Conservation (phyloP, 2,113 vertebrate species). For the Oxyura jamaicensis region DNA sequence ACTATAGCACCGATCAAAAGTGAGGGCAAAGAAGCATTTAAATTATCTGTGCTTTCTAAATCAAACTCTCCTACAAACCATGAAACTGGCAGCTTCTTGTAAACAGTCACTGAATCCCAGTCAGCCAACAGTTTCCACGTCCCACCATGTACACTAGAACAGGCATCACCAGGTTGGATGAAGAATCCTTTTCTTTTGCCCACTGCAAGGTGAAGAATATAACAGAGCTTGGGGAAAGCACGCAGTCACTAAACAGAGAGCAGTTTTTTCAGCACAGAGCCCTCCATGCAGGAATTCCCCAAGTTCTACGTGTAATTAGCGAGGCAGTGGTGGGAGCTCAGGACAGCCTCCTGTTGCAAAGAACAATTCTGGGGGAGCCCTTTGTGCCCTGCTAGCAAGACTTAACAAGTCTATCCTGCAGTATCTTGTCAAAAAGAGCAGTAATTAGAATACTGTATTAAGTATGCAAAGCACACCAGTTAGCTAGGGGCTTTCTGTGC, state of each 20-base stretch:
- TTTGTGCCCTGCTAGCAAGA: background rate
- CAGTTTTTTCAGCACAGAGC: background rate
- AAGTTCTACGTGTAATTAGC: rapidly evolving
- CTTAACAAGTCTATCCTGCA: background rate
- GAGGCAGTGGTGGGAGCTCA: background rate
- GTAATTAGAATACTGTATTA: background rate
- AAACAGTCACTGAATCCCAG: background rate
- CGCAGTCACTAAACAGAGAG: background rate
- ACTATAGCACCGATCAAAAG: background rate
- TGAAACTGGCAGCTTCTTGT: background rate
- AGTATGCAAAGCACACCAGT: background rate
- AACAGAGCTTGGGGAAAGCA: background rate
- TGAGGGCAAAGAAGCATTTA: background rate
- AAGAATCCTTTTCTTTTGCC: background rate
- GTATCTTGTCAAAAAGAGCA: background rate
- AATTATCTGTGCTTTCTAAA: background rate
- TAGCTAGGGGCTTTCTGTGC: background rate
- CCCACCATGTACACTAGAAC: background rate
- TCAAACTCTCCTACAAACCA: background rate
- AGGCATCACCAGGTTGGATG: background rate
- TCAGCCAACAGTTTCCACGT: background rate
- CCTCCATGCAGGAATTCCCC: background rate
- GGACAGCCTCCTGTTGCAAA: background rate
- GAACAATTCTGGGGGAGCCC: background rate
- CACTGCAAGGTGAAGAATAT: background rate